A percentile compares a stretch with the other conserved stretches of the same genome.
Evolutionary conservation across 2,113 vertebrate species (phyloP).

Genomic region (Anguilla rostrata): DNA sequence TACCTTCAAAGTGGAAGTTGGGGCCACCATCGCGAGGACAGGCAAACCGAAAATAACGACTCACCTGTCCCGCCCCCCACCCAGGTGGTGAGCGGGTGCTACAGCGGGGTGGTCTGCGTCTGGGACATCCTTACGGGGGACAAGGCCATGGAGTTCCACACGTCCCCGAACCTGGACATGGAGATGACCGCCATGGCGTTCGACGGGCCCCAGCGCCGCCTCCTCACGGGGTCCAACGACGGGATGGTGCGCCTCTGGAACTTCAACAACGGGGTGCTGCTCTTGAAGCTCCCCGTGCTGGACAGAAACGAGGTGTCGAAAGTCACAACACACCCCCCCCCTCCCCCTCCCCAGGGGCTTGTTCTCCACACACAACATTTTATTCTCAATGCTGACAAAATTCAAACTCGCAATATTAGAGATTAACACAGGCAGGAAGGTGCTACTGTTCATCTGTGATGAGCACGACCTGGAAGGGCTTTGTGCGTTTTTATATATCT

Average conservation of each 20-base stretch:
- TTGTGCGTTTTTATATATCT: neutral
- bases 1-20: neutral
- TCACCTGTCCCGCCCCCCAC: neutral
- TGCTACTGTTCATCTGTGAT: too few relatives aligned
- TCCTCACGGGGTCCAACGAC: constrained; percentile 54
- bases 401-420: too few relatives aligned
- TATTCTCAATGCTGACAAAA: too few relatives aligned
- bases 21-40: too few relatives aligned
- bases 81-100: constrained; percentile 62
- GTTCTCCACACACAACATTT: too few relatives aligned
- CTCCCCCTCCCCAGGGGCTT: too few relatives aligned
- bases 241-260: constrained; percentile 60
- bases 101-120: constrained; percentile 44
- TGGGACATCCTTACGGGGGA: constrained; percentile 56
- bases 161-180: neutral
- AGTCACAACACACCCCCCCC: too few relatives aligned
- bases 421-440: too few relatives aligned
- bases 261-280: constrained; percentile 51
- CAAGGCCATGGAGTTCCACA: constrained; percentile 52
- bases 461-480: too few relatives aligned
- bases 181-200: constrained; percentile 63
- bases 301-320: constrained; percentile 51
- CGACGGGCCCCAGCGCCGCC: constrained; percentile 49
- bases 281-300: constrained; percentile 46
- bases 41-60: too few relatives aligned